These are phyloP conservation scores for Hanleya hanleyi DNA, from an alignment of 2,888 invertebrate genomes.

Conservation along the genomic window DNA sequence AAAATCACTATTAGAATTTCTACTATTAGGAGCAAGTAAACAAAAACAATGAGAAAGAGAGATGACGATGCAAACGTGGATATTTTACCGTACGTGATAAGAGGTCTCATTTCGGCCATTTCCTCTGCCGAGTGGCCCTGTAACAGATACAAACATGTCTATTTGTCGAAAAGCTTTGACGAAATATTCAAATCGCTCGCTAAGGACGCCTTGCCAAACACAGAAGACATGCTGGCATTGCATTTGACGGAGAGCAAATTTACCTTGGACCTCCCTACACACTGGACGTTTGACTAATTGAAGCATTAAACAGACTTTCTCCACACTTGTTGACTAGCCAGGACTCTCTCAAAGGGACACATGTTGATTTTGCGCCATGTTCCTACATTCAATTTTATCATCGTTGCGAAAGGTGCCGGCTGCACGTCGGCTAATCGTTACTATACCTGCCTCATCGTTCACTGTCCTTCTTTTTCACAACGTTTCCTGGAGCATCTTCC, in stretches of 20 bases:
- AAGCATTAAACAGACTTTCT: not conserved
- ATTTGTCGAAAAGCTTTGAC: conserved; percentile 4
- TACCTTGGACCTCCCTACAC: not conserved
- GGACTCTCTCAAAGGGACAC: not conserved
- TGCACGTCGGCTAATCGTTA: not conserved
- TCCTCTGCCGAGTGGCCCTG: not conserved
- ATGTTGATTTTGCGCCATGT: not conserved
- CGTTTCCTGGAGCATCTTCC: not conserved
- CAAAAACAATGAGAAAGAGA: no score
- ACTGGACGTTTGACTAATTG: not conserved
- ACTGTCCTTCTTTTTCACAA: no score
- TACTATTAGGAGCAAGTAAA: no score
- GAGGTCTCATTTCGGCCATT: not conserved
- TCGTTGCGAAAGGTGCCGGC: not conserved
- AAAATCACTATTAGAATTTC: no score
- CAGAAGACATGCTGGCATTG: not conserved
- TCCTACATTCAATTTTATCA: not conserved
- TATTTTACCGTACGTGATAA: not conserved
- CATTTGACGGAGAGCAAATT: not conserved
- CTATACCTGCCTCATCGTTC: not conserved
- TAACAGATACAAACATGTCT: not conserved
- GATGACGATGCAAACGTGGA: no score
- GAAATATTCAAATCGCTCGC: conserved; percentile 7
- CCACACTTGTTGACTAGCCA: not conserved
- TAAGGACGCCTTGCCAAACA: conserved; percentile 7